Evolutionary conservation across 2,113 vertebrate genomes (phyloP), one percentile per base, ranked within the genome.

Genomic region (Notarius lentiginosus): DNA sequence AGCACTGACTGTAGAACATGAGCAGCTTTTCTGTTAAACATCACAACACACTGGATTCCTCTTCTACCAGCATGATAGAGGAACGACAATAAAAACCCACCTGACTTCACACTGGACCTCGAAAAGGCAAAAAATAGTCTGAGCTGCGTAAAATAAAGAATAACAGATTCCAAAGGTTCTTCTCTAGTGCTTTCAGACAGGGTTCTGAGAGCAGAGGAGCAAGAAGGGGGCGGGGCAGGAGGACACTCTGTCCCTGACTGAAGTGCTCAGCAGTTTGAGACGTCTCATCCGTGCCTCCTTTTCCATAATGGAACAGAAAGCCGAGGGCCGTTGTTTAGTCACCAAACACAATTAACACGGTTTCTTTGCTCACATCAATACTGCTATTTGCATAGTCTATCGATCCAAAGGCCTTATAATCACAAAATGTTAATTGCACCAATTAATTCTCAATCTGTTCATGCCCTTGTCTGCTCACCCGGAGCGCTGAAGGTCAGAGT

Each of bases 371-470:
- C 93, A 94, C 96, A 96, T 97, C 95, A 91, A 97, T 97, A 96
- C 90, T 91, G 92, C 88, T 93, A 96, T 97, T 97, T 98, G 95
- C 96, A 97, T 97, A 94, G 92, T 90, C 92, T 97, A 99, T 99
- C 95, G 97, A 99, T 97, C 96, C 92, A 89, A 91, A 96, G 95
- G 96, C 96, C 96, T 98, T 99, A 98, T 96, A 97, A 97, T 95
- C 93, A 94, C 96, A 96, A 97, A 97, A 98, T 95, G 96, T 97
- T 99, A 99, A 99, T 98, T 97, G 97, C 94, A 96, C 95, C 96
- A 99, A 99, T 99, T 99, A 98, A 98, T 98, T 97, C 95, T 94
- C 96, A 96, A 96, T 97, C 96, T 97, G 95, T 97, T 96, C 94
- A 92, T 95, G 96, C 95, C 94, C 92, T 95, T 96, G 94, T 92